Conservation (phyloP, 1,140 invertebrate genomes). For the Apolygus lucorum region DNA sequence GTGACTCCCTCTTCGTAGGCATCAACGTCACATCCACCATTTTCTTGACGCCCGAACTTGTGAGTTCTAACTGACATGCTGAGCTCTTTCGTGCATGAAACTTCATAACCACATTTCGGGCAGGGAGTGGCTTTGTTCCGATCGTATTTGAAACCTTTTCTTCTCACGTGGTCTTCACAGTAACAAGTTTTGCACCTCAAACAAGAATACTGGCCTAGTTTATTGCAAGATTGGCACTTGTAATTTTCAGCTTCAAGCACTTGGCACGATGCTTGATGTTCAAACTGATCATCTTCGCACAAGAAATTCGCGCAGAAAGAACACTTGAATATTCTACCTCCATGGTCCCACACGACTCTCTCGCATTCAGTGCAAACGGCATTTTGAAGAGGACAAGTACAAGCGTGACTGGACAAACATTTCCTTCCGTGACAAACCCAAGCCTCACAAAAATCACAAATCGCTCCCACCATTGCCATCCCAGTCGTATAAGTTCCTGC, state of each 20-base stretch:
- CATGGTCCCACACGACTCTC: constrained; percentile 90
- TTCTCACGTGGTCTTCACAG: constrained; percentile 90
- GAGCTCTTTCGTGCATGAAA: constrained; percentile 84
- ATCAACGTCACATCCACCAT: too few species aligned
- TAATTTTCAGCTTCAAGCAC: constrained; percentile 85
- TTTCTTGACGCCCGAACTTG: too few species aligned
- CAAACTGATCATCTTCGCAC: constrained; percentile 97
- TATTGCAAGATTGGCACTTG: constrained; percentile 93
- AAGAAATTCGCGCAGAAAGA: constrained; percentile 84
- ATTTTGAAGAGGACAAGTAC: constrained; percentile 78
- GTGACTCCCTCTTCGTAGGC: too few species aligned
- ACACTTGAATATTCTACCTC: constrained; percentile 83
- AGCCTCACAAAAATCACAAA: constrained; percentile 96
- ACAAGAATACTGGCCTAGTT: constrained; percentile 88
- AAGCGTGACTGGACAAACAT: constrained; percentile 85
- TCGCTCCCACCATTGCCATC: constrained; percentile 86
- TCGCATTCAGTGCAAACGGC: constrained; percentile 87
- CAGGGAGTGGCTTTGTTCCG: constrained; percentile 84
- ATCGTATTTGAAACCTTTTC: constrained; percentile 87
- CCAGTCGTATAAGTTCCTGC: constrained; percentile 81
- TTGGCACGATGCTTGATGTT: constrained; percentile 95
- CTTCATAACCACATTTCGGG: constrained; percentile 88
- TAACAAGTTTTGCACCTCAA: constrained; percentile 90
- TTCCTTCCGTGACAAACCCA: constrained; percentile 93
- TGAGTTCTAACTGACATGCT: constrained; percentile 95